A percentile compares a stretch with the other conserved stretches of the same genome.
Conservation (phyloP, 2,113 vertebrate species). For the Haliaeetus leucogaster region DNA sequence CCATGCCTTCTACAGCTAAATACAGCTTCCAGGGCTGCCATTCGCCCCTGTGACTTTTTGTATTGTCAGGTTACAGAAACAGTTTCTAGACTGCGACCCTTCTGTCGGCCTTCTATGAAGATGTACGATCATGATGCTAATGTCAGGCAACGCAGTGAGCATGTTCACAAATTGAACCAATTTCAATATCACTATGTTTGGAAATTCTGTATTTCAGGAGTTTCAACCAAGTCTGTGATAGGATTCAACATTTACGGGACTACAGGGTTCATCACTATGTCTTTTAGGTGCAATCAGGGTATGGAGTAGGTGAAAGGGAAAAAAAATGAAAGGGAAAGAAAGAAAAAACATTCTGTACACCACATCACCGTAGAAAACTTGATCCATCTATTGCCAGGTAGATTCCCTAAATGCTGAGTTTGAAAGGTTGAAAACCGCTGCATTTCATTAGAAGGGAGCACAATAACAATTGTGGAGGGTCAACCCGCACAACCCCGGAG, state of each 20-base stretch:
- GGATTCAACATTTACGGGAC: not conserved
- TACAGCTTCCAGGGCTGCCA: not conserved
- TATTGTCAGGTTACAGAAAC: not conserved
- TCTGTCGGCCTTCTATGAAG: not conserved
- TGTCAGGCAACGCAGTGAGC: not conserved
- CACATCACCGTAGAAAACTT: not conserved
- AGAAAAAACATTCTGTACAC: not conserved
- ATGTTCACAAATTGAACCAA: not conserved
- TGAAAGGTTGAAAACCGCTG: not conserved
- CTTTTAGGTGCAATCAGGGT: not conserved
- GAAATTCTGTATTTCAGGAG: not conserved
- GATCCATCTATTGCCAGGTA: not conserved
- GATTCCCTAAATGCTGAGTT: not conserved
- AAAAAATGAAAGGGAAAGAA: not conserved
- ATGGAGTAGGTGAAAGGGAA: not conserved
- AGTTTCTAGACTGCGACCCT: not conserved
- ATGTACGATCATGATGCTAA: fast-evolving
- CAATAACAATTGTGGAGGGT: not conserved
- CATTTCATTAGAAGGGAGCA: not conserved
- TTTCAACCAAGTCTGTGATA: not conserved
- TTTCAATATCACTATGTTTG: not conserved
- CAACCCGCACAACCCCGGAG: fast-evolving
- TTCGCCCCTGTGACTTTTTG: fast-evolving
- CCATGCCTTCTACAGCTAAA: not conserved
- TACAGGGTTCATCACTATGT: not conserved